These are phyloP conservation scores for Drosophila arawakana DNA, from an alignment of 1,140 invertebrate species.

Conservation along the genomic window DNA sequence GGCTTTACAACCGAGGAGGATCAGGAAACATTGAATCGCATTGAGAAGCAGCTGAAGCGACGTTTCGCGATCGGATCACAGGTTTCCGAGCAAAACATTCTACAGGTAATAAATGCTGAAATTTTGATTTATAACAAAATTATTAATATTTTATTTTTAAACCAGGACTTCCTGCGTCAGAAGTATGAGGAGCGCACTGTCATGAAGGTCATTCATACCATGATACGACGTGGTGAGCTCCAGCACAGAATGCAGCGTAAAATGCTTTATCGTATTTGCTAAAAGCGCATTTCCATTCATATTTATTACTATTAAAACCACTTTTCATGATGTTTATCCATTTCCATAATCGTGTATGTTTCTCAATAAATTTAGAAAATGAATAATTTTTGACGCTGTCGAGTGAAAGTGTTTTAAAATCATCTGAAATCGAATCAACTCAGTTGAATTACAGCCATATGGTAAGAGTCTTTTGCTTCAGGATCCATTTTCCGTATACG, in stretches of 20 bases:
- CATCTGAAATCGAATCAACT: neutral
- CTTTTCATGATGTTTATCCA: neutral
- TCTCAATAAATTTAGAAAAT: constrained; percentile 14
- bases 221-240: constrained; percentile 97
- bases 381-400: neutral
- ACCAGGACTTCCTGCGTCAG: constrained; percentile 94
- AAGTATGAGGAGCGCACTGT: constrained; percentile 96
- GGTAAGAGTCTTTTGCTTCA: constrained; percentile 7
- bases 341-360: neutral
- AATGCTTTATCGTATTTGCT: constrained; percentile 96
- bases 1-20: constrained; percentile 98
- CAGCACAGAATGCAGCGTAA: constrained; percentile 98
- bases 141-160: constrained; percentile 2
- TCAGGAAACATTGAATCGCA: constrained; percentile 93
- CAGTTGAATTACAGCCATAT: constrained; percentile 5
- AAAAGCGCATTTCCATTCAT: constrained; percentile 26
- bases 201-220: constrained; percentile 95
- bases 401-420: constrained; percentile 2
- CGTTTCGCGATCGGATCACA: constrained; percentile 98
- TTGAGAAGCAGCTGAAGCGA: constrained; percentile 97
- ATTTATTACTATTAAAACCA: neutral
- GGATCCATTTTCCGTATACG: constrained; percentile 17
- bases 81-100: constrained; percentile 96
- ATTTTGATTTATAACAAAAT: neutral
- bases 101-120: constrained; percentile 86